Evolutionary conservation across 2,888 invertebrate genomes (phyloP).

Genomic region (Stenotaenia linearis): DNA sequence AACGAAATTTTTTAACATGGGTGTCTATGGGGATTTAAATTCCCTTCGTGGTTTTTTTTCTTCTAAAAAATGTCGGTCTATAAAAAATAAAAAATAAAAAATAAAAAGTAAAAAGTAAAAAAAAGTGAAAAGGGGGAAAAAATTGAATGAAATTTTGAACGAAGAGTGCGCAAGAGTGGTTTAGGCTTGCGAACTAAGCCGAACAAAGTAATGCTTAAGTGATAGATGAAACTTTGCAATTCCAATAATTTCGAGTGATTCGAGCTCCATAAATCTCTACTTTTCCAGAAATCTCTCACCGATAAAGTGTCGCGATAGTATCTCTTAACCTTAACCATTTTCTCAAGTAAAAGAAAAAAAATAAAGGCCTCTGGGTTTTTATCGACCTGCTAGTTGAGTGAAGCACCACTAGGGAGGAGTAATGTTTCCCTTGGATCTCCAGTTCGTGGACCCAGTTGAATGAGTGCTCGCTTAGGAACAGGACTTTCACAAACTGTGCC

Average conservation of each 20-base stretch:
- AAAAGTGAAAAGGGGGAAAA: neutral
- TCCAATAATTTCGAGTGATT: neutral
- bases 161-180: neutral
- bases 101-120: neutral
- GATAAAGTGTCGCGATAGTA: neutral
- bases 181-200: neutral
- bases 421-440: neutral
- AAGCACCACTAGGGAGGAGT: conserved; percentile 4
- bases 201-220: neutral
- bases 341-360: neutral
- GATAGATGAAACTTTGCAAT: neutral
- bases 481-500: neutral
- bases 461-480: neutral
- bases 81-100: no score
- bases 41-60: no score
- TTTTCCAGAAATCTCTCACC: neutral
- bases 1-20: no score
- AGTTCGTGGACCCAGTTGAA: conserved; percentile 1
- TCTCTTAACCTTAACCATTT: conserved; percentile 9
- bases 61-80: no score
- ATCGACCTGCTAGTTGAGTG: conserved; percentile 5
- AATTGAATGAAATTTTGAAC: neutral
- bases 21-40: no score
- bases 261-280: neutral
- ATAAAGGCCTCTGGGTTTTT: neutral